Base-by-base conservation (phyloP, 2,888 invertebrate species). In the Cryptus armator region DNA sequence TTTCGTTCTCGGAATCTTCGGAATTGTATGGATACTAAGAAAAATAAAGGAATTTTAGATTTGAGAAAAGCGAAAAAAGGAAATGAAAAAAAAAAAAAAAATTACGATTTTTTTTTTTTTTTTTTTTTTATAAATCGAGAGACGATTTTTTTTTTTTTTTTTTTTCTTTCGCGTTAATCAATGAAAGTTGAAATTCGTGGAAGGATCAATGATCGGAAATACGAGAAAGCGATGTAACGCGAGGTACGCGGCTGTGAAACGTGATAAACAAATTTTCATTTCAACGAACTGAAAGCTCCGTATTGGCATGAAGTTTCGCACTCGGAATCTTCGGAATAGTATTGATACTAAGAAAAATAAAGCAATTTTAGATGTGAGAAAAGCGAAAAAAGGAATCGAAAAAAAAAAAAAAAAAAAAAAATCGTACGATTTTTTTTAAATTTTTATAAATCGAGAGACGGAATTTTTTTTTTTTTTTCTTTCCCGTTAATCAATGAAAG, bases 241-340 rank as follows among this genome's bases (percentile, higher is more conserved):
- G 74, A 62, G 29, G 46, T 62, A 48, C 64, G 56, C 37, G 37
- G 37, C 37, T 5, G 6, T 37, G 12, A 62, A 64, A 64, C 75
- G 62, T 29, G 16, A 75, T 75, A 51, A 64, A 46, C 32, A 48
- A 71, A 77, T 64, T 74, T 74, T 68, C 37, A 68, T 71, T 81
- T 37, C 37, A 71, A 72, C 44, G 56, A 70, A 59, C 53, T 66
- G 24, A 10, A 24, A 56, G 56, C 56, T 24, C 10, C 19, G 10
- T 24, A 24, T 16, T 51, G 59, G 37, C 51, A 66, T 68, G 44
- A 70, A 81, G 53, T 24, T 56, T 84, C 74, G 70, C 74, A 48
- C 84, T 48, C 84, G 9, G 37, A 37, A 37, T 37, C 24, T 24
- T 24, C 24, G 24, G 7, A 53, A 16, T 16, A 53, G 19, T 16